Evolutionary conservation across 1,140 invertebrate genomes (phyloP), one percentile per base, ranked within the genome.

Genomic region (Plodia interpunctella): DNA sequence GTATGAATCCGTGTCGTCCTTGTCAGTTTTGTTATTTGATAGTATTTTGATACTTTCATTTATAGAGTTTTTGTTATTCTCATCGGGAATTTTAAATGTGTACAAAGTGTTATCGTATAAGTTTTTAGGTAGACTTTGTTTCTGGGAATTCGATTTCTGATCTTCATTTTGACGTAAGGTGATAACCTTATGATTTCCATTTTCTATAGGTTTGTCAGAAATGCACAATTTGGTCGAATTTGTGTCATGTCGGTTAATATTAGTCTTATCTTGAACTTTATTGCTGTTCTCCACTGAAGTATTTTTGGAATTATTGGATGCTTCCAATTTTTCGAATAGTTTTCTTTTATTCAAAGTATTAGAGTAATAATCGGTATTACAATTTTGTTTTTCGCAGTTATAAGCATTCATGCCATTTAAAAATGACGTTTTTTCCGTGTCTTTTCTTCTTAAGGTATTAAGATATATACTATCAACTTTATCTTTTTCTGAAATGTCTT

Each of bases 331-430:
- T 74, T 86, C 81, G 59, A 86, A 88, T 44, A 86, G 11, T 63
- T 80, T 86, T 58, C 71, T 75, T 71, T 83, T 88, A 53, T 66
- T 79, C 52, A 83, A 68, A 8, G 80, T 86, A 54, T 85, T 86
- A 5, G 74, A 78, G 65, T 54, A 75, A 56, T 56, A 74, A 25
- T 66, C 77, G 38, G 83, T 65, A 74, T 78, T n/a, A 58, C 17
- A 49, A 44, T 83, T 81, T 15, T 65, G n/a, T 64, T 70, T 75
- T 35, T 70, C 44, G 50, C 76, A 72, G 35, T 74, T 60, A 52
- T 60, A 60, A 28, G 53, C 55, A 44, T 72, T 76, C 35, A 66
- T 74, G 21, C 67, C 74, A 54, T 75, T 70, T 28, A 76, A 57
- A 59, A 73, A 74, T 35, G 66, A 60, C 13, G 70, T 61, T 59